These are phyloP conservation scores for Iguana delicatissima DNA, from an alignment of 2,797 vertebrate genomes.

Conservation along the genomic window DNA sequence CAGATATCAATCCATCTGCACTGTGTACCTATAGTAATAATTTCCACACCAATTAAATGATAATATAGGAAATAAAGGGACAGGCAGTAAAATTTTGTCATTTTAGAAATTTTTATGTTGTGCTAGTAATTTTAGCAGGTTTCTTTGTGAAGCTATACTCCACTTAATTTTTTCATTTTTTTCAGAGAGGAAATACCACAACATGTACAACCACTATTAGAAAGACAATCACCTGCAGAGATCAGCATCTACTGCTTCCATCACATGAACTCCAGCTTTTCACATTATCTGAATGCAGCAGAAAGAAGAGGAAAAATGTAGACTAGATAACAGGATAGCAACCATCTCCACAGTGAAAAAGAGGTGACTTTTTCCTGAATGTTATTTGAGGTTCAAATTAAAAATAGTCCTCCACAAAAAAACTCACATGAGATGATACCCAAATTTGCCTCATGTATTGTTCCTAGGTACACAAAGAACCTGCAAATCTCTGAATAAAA, in stretches of 20 bases:
- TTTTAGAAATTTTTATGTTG: too few species aligned
- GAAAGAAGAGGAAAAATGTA: background rate
- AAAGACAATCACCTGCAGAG: background rate
- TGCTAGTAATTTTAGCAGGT: background rate
- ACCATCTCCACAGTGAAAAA: background rate
- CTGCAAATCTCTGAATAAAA: slow-evolving; percentile 13
- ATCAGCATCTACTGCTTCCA: background rate
- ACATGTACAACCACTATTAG: slow-evolving; percentile 50
- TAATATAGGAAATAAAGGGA: background rate
- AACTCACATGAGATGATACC: too few species aligned
- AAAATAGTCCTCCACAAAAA: background rate
- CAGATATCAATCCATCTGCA: background rate
- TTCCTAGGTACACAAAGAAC: background rate
- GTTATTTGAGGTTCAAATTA: background rate
- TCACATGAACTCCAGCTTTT: background rate
- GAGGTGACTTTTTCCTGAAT: background rate
- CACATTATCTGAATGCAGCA: background rate
- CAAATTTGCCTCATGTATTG: background rate
- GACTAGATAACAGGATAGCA: background rate
- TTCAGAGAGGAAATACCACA: slow-evolving; percentile 55
- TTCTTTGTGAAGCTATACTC: background rate
- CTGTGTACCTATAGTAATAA: background rate
- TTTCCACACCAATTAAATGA: background rate
- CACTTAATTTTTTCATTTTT: background rate
- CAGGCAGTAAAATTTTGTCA: background rate